Percentiles rank a stretch among this genome's conserved stretches.
These are phyloP conservation scores for Steatornis caripensis DNA, from an alignment of 2,113 vertebrate species.

Conservation along the genomic window DNA sequence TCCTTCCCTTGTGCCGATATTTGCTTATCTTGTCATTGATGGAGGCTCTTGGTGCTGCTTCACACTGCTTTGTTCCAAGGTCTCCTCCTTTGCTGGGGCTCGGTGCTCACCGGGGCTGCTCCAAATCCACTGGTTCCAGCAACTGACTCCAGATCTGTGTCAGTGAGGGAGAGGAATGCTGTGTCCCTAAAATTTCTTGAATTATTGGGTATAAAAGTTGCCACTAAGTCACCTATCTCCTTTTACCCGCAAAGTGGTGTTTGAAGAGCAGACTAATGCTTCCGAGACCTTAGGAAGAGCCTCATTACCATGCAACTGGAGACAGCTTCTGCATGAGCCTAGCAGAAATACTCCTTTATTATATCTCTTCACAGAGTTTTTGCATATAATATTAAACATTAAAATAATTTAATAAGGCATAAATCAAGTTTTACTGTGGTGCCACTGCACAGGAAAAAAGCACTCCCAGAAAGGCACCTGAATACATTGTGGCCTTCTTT, in stretches of 20 bases:
- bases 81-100: not conserved
- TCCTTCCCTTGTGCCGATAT: too few relatives aligned
- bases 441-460: not conserved
- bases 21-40: not conserved
- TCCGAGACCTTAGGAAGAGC: not conserved
- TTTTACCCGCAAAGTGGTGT: not conserved
- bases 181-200: not conserved
- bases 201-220: not conserved
- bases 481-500: not conserved
- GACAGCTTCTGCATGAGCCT: not conserved
- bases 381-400: conserved; percentile 42
- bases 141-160: not conserved
- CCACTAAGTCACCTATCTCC: not conserved
- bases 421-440: conserved; percentile 25
- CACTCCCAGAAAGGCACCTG: not conserved
- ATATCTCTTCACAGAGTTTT: conserved; percentile 1
- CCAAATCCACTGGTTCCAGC: not conserved
- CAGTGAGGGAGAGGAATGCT: accelerated
- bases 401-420: conserved; percentile 35
- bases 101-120: not conserved
- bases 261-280: not conserved
- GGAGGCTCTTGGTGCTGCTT: not conserved
- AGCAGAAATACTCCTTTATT: not conserved
- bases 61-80: not conserved
- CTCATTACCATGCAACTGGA: not conserved